Evolutionary conservation across 2,888 invertebrate species (phyloP).

Genomic region (Atrina japonica): DNA sequence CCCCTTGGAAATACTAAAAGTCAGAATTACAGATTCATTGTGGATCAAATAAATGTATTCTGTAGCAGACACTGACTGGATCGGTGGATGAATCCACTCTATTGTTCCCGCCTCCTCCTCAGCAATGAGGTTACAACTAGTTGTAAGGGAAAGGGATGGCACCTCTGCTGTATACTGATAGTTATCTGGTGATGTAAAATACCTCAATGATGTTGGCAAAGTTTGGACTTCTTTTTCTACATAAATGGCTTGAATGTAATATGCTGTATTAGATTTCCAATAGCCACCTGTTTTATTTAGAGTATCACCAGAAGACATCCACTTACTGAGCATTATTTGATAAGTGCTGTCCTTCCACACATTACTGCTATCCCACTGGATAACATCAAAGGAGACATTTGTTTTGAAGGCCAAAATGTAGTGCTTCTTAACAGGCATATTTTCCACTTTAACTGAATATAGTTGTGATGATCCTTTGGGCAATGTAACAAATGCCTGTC

Average conservation of each 20-base stretch:
- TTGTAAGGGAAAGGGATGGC: slow-evolving; percentile 25
- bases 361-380: slow-evolving; percentile 48
- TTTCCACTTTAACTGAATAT: slow-evolving; percentile 35
- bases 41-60: slow-evolving; percentile 57
- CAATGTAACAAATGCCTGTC: slow-evolving; percentile 45
- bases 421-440: slow-evolving; percentile 45
- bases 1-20: slow-evolving; percentile 53
- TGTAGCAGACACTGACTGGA: slow-evolving; percentile 17
- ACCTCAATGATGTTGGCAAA: slow-evolving; percentile 49
- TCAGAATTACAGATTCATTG: slow-evolving; percentile 46
- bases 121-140: slow-evolving; percentile 42
- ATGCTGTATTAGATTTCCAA: slow-evolving; percentile 43
- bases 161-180: slow-evolving; percentile 48
- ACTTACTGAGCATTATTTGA: slow-evolving; percentile 24
- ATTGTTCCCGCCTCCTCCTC: slow-evolving; percentile 57
- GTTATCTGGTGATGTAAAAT: slow-evolving; percentile 45
- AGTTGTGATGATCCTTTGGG: slow-evolving; percentile 41
- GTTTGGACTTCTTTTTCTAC: slow-evolving; percentile 33
- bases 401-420: slow-evolving; percentile 65
- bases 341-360: slow-evolving; percentile 42
- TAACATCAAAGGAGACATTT: slow-evolving; percentile 37
- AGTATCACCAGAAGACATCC: slow-evolving; percentile 39
- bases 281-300: slow-evolving; percentile 16
- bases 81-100: slow-evolving; percentile 55
- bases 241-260: slow-evolving; percentile 58